Evolutionary conservation across 2,888 invertebrate genomes (phyloP), one percentile per base, ranked within the genome.

Genomic region (Spodoptera littoralis): DNA sequence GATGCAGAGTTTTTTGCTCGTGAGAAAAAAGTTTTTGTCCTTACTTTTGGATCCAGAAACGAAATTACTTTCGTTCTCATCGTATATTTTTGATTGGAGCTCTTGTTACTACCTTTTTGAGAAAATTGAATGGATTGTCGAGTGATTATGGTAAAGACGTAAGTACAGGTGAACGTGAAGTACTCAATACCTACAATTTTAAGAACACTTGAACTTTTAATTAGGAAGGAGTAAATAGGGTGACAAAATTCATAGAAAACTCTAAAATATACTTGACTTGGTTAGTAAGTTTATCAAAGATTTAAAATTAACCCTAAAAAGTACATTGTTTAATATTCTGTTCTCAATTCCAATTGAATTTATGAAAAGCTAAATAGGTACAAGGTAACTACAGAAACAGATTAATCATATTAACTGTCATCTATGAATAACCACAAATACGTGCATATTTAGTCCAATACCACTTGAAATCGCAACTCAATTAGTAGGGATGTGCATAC

Each of bases 61-160:
- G 46, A 77, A 53, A 65, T 65, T 67, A 72, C 74, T 77, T 77
- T 79, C 72, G 57, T 79, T 77, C 71, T 65, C 73, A 72, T 69
- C 63, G 59, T 52, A 50, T 54, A 53, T 61, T 55, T 27, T 54
- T 27, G 52, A 52, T 60, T 22, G 42, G 54, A 24, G 44, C 5
- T 60, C 42, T 59, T 48, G 48, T 62, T 27, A 51, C 42, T 49
- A 13, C 24, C 47, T 44, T 48, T 65, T 45, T 71, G n/a, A 44
- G 41, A 44, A 47, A 44, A 8, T 52, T 13, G 12, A 8, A 3
- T 8, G 48, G 8, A 18, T 61, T 18, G 36, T 49, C 18, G 42
- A 6, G 44, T 58, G 27, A 49, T 60, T 60, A 65, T 11, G 42
- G 22, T 2, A 9, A 18, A 22, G 41, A 27, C 24, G 36, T 68